Evolutionary conservation across 2,888 invertebrate genomes (phyloP).

Genomic region (Neocrepidodera transversa): DNA sequence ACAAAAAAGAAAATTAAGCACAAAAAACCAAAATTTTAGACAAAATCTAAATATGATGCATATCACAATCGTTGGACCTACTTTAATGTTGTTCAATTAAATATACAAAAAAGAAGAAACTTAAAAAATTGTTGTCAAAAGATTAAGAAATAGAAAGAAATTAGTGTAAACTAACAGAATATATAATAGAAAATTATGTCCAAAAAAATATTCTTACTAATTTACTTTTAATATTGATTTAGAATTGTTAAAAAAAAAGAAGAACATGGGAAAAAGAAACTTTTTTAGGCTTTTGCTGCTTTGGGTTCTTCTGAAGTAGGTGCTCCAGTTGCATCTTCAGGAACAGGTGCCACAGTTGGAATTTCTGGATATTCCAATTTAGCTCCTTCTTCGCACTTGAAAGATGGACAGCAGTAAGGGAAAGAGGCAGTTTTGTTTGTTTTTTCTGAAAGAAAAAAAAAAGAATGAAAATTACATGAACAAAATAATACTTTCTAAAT

Average conservation of each 20-base stretch:
- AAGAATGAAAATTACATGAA: background rate
- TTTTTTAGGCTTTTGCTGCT: conserved; percentile 38
- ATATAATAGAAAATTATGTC: background rate
- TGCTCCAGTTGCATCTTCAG: conserved; percentile 47
- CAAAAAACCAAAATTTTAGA: background rate
- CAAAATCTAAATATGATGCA: background rate
- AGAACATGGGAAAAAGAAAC: background rate
- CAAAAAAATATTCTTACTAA: background rate
- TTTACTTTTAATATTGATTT: background rate
- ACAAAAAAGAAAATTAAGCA: background rate
- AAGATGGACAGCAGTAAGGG: conserved; percentile 85
- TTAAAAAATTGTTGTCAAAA: background rate
- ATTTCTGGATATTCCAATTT: conserved; percentile 88
- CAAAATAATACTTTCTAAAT: too few species aligned
- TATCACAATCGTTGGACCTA: conserved; percentile 15
- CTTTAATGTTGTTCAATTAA: background rate
- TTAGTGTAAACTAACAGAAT: background rate
- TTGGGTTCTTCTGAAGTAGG: conserved; percentile 38
- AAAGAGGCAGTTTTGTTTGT: conserved; percentile 90
- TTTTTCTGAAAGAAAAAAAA: conserved; percentile 67
- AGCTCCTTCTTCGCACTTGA: conserved; percentile 85
- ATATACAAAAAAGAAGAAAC: background rate
- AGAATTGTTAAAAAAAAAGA: background rate
- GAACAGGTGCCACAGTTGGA: conserved; percentile 62
- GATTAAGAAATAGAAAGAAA: background rate